Evolutionary conservation across 2,113 vertebrate genomes (phyloP).

Genomic region (Rana temporaria): DNA sequence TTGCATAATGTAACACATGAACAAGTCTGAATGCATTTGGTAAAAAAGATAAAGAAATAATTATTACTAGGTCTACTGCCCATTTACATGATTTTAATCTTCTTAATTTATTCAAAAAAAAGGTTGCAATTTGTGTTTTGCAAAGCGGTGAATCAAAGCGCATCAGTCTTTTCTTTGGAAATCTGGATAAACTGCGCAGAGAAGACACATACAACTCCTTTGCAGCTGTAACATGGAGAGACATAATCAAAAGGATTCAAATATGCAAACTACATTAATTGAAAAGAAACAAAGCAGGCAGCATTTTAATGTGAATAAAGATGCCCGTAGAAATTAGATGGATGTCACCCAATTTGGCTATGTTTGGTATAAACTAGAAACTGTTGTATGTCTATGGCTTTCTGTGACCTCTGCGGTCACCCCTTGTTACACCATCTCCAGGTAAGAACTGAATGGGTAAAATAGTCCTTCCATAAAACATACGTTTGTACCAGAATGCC

Average conservation of each 20-base stretch:
- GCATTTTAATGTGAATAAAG: slow-evolving; percentile 6
- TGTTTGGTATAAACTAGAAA: too few relatives aligned
- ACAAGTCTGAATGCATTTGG: slow-evolving; percentile 58
- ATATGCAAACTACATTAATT: slow-evolving; percentile 53
- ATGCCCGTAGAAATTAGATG: too few relatives aligned
- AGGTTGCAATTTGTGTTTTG: slow-evolving; percentile 54
- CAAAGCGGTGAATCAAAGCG: slow-evolving; percentile 55
- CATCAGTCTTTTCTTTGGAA: slow-evolving; percentile 47
- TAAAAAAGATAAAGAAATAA: slow-evolving; percentile 58
- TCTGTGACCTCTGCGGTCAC: too few relatives aligned
- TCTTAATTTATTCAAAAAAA: slow-evolving; percentile 46
- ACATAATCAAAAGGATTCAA: slow-evolving; percentile 35
- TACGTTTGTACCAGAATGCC: too few relatives aligned
- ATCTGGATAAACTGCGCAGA: slow-evolving; percentile 45
- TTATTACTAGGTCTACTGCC: slow-evolving; percentile 58
- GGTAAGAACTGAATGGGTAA: too few relatives aligned
- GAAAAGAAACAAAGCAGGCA: slow-evolving; percentile 32
- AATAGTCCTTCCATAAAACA: too few relatives aligned
- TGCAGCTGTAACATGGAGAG: slow-evolving; percentile 9
- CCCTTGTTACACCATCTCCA: too few relatives aligned
- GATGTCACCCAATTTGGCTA: too few relatives aligned
- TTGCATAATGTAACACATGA: slow-evolving; percentile 59
- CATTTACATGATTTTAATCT: slow-evolving; percentile 58
- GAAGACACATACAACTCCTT: slow-evolving; percentile 39
- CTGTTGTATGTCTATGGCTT: too few relatives aligned